Evolutionary conservation across 2,888 invertebrate genomes (phyloP).

Genomic region (Fabriciana adippe): DNA sequence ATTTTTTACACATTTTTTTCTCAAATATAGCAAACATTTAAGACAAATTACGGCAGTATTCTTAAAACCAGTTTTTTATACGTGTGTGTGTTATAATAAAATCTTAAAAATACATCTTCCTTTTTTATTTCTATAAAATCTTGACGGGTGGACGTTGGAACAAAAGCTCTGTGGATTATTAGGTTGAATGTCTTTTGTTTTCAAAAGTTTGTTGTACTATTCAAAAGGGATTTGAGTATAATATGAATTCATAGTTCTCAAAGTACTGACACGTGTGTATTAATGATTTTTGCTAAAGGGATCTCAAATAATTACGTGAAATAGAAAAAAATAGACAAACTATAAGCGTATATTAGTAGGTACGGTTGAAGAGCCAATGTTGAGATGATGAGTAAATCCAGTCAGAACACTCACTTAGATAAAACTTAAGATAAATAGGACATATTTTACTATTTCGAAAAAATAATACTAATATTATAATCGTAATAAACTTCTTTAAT

Average conservation of each 20-base stretch:
- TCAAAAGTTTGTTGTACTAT: constrained; percentile 23
- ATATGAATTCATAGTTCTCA: constrained; percentile 11
- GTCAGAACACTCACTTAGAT: too few species aligned
- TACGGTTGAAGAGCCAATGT: too few species aligned
- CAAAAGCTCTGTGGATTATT: constrained; percentile 31
- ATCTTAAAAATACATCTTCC: neutral
- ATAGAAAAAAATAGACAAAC: neutral
- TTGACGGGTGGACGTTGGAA: constrained; percentile 29
- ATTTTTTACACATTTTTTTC: too few species aligned
- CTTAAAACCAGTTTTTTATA: neutral
- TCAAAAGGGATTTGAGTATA: constrained; percentile 24
- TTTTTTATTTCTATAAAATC: constrained; percentile 20
- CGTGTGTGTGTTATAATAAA: neutral
- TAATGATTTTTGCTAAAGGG: constrained; percentile 10
- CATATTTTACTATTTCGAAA: neutral
- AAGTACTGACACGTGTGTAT: constrained; percentile 18
- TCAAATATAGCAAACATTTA: too few species aligned
- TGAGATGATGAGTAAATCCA: too few species aligned
- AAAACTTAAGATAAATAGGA: too few species aligned
- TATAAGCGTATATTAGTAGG: neutral
- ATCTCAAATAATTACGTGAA: neutral
- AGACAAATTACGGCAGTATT: too few species aligned
- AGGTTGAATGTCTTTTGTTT: constrained; percentile 30
- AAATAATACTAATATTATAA: neutral
- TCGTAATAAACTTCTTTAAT: neutral